phyloP scores from a whole-genome alignment of 2,888 invertebrate species.

The Mylabris sibirica region DNA sequence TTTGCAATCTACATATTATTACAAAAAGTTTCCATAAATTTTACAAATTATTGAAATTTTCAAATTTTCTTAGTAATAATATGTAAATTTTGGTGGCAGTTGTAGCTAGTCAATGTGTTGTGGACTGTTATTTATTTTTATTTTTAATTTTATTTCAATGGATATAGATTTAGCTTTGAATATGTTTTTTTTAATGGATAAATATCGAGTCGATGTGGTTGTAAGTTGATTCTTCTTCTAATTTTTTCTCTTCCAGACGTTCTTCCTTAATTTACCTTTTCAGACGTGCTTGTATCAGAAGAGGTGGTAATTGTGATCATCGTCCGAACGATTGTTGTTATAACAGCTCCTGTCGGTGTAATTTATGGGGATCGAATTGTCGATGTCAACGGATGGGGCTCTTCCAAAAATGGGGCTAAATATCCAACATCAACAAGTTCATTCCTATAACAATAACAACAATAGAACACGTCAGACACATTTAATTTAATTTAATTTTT shows the following conservation, averaged over 20 bases:
- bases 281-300: conserved; percentile 82
- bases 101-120: conserved; percentile 5
- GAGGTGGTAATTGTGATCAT: conserved; percentile 86
- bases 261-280: conserved; percentile 84
- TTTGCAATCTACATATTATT: background rate
- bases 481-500: background rate
- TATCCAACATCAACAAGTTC: conserved; percentile 41
- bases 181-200: background rate
- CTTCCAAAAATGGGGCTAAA: conserved; percentile 86
- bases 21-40: background rate
- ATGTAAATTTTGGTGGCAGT: conserved; percentile 4
- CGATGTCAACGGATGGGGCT: conserved; percentile 87
- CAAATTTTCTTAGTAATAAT: background rate
- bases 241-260: conserved; percentile 73
- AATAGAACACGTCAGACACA: conserved; percentile 17
- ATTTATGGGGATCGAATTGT: conserved; percentile 89
- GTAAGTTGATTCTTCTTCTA: conserved; percentile 57
- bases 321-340: conserved; percentile 86
- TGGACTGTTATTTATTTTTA: background rate
- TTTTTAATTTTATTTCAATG: no score
- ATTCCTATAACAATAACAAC: conserved; percentile 43
- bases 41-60: background rate
- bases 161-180: background rate
- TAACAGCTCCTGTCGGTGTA: conserved; percentile 86
- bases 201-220: conserved; percentile 46